Percentiles rank a stretch among this genome's conserved stretches.
Conservation (phyloP, 2,888 invertebrate genomes). For the Drosophila aldrichi region DNA sequence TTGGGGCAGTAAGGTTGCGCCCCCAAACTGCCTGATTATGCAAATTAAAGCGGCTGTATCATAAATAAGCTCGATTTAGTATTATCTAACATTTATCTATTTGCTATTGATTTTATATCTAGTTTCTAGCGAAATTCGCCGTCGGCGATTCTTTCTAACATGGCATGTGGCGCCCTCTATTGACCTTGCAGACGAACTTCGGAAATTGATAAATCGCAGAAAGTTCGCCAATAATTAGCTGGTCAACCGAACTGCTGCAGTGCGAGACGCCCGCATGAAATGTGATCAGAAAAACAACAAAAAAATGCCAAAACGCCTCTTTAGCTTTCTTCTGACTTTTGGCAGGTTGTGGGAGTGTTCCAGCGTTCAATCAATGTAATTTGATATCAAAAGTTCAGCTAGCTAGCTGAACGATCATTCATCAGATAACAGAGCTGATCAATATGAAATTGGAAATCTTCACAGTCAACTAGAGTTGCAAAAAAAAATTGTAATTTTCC, state of each 20-base stretch:
- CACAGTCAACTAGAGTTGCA: background rate
- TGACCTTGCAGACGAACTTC: conserved; percentile 40
- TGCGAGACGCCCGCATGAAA: conserved; percentile 53
- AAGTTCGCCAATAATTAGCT: conserved; percentile 46
- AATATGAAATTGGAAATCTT: background rate
- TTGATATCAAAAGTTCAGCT: conserved; percentile 23
- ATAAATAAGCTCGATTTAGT: conserved; percentile 17
- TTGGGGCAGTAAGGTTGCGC: conserved; percentile 36
- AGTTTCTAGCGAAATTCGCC: conserved; percentile 27
- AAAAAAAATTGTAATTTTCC: background rate
- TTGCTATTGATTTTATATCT: conserved; percentile 19
- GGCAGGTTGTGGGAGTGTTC: conserved; percentile 47
- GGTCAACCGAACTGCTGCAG: conserved; percentile 25
- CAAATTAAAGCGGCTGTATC: conserved; percentile 35
- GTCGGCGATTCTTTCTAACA: conserved; percentile 18
- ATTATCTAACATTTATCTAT: conserved; percentile 23
- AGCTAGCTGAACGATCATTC: background rate
- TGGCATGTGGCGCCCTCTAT: conserved; percentile 51
- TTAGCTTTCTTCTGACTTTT: conserved; percentile 22
- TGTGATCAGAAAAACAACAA: conserved; percentile 27
- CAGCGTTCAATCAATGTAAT: conserved; percentile 27
- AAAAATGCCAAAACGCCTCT: conserved; percentile 20
- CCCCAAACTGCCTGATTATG: conserved; percentile 39
- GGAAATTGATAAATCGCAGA: conserved; percentile 58
- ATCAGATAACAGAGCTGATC: background rate